A percentile compares a stretch with the other conserved stretches of the same genome.
phyloP scores from a whole-genome alignment of 2,888 invertebrate species.

The Ischnura elegans region DNA sequence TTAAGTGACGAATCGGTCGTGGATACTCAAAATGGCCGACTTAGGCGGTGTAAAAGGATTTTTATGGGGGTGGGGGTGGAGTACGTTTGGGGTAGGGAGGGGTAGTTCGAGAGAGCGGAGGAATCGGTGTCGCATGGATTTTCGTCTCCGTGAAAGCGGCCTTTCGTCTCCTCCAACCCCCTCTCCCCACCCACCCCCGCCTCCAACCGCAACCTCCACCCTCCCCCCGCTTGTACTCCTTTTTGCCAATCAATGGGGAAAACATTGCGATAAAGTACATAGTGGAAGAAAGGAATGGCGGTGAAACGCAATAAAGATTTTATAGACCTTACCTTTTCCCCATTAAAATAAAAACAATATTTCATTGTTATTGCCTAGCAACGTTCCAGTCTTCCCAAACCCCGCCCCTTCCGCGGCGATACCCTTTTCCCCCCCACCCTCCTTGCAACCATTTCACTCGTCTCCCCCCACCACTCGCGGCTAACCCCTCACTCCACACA shows the following conservation, averaged over 20 bases:
- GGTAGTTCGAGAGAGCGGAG: not conserved
- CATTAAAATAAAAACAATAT: conserved; percentile 67
- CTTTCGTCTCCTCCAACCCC: not conserved
- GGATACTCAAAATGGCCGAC: conserved; percentile 32
- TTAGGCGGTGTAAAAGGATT: not conserved
- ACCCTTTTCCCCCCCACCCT: not conserved
- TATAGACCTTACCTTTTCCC: conserved; percentile 66
- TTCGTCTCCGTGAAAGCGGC: conserved; percentile 40
- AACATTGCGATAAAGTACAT: conserved; percentile 63
- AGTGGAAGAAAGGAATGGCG: conserved; percentile 64
- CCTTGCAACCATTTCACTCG: not conserved
- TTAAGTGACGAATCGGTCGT: not conserved
- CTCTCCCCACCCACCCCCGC: not conserved
- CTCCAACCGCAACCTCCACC: conserved; percentile 39
- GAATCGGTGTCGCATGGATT: conserved; percentile 49
- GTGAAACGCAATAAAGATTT: conserved; percentile 67
- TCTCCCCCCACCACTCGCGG: not conserved
- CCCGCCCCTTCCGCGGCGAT: not conserved
- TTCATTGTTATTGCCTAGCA: conserved; percentile 67
- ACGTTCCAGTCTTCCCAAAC: not conserved
- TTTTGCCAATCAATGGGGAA: conserved; percentile 64
- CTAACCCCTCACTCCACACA: not conserved
- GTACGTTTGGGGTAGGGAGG: not conserved
- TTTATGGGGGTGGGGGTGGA: not conserved
- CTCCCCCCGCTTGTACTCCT: conserved; percentile 30